phyloP scores from a whole-genome alignment of 2,888 invertebrate genomes.

The Gryllus longicercus region DNA sequence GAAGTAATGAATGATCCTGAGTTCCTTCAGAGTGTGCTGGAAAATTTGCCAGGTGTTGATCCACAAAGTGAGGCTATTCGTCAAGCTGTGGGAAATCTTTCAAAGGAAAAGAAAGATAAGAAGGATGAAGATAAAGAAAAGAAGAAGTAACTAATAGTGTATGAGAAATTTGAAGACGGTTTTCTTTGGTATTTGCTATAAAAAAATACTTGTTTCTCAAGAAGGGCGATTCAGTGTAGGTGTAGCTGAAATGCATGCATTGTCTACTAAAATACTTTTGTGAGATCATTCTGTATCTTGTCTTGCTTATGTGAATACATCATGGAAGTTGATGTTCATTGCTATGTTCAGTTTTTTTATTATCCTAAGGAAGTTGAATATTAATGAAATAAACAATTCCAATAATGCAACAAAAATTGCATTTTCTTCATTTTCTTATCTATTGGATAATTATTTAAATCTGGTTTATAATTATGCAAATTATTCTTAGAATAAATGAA shows the following conservation, averaged over 20 bases:
- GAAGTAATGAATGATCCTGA: constrained; percentile 94
- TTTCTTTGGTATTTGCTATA: background rate
- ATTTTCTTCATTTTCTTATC: too few species aligned
- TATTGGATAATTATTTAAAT: too few species aligned
- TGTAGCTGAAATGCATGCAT: constrained; percentile 5
- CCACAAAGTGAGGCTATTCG: constrained; percentile 87
- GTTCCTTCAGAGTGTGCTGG: constrained; percentile 87
- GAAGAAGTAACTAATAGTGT: constrained; percentile 23
- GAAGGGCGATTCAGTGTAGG: background rate
- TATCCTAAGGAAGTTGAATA: too few species aligned
- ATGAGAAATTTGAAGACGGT: constrained; percentile 2
- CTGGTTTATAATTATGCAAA: too few species aligned
- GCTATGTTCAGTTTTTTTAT: background rate
- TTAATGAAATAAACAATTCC: too few species aligned
- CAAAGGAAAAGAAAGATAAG: constrained; percentile 33
- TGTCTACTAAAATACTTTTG: background rate
- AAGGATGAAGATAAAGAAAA: constrained; percentile 34
- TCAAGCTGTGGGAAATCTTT: constrained; percentile 67
- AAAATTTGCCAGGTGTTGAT: constrained; percentile 92
- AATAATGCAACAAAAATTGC: too few species aligned
- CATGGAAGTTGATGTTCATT: background rate
- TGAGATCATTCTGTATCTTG: background rate
- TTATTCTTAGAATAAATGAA: too few species aligned
- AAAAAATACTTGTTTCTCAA: background rate
- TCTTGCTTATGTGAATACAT: background rate